These are phyloP conservation scores for Gryon sp. DNA, from an alignment of 1,140 invertebrate genomes.

Conservation along the genomic window DNA sequence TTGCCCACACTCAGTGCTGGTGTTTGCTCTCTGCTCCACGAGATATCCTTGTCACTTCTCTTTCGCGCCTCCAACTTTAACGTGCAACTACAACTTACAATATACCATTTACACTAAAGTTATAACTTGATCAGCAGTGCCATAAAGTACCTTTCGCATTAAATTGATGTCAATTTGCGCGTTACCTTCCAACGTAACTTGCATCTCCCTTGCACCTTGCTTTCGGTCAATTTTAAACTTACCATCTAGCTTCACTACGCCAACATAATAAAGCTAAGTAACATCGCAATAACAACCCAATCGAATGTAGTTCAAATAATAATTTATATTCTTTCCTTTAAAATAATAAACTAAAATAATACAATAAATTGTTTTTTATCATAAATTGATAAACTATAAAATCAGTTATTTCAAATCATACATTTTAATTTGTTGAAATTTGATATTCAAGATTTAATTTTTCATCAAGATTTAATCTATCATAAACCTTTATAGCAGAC, in stretches of 20 bases:
- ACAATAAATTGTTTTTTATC: no score
- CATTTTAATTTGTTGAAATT: no score
- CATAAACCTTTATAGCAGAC: no score
- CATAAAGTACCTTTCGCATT: conserved; percentile 61
- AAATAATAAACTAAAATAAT: no score
- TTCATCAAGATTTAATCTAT: no score
- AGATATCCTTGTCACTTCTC: conserved; percentile 48
- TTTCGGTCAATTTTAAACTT: conserved; percentile 51
- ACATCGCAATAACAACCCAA: conserved; percentile 16
- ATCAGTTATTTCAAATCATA: no score
- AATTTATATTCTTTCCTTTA: no score
- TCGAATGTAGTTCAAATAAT: conserved; percentile 1
- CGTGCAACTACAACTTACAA: conserved; percentile 58
- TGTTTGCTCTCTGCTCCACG: conserved; percentile 32
- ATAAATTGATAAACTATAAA: no score
- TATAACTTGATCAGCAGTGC: conserved; percentile 58
- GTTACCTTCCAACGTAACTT: conserved; percentile 52
- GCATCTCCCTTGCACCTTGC: conserved; percentile 22
- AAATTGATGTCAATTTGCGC: conserved; percentile 60
- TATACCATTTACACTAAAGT: conserved; percentile 62
- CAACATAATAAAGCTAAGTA: conserved; percentile 11
- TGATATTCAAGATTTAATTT: no score
- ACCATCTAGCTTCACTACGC: conserved; percentile 13
- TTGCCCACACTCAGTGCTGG: conserved; percentile 30
- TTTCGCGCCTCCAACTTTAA: conserved; percentile 37